These are phyloP conservation scores for Nasonia oneida DNA, from an alignment of 2,888 invertebrate genomes.

Conservation along the genomic window DNA sequence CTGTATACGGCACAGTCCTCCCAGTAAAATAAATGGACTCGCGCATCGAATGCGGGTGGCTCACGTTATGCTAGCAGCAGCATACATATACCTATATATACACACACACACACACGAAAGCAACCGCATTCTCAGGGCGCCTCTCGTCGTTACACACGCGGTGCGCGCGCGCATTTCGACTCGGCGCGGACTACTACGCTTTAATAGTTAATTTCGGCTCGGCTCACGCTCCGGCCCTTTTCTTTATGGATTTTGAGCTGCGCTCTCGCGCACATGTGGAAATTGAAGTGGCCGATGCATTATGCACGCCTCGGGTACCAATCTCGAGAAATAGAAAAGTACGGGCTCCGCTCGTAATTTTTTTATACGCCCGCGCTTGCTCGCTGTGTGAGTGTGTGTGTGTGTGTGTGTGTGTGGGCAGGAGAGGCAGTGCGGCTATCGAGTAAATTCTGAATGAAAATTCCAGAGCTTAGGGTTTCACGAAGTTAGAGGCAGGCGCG, in stretches of 20 bases:
- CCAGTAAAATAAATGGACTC: constrained; percentile 47
- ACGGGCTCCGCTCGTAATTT: constrained; percentile 35
- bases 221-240: constrained; percentile 35
- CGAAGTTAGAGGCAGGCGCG: background rate
- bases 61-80: background rate
- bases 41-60: constrained; percentile 31
- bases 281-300: constrained; percentile 59
- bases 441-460: constrained; percentile 37
- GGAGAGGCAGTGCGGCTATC: background rate
- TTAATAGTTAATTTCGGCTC: constrained; percentile 64
- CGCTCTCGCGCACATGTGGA: constrained; percentile 21
- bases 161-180: constrained; percentile 61
- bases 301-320: constrained; percentile 42
- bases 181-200: constrained; percentile 63
- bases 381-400: background rate
- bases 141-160: constrained; percentile 19
- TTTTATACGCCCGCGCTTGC: background rate
- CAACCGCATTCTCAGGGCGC: constrained; percentile 28
- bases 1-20: background rate
- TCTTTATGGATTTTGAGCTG: constrained; percentile 53
- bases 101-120: constrained; percentile 18
- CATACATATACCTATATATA: background rate
- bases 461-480: constrained; percentile 22
- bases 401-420: background rate
- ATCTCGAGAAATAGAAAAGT: constrained; percentile 48